phyloP scores from a whole-genome alignment of 2,113 vertebrate species.

The Bungarus multicinctus region DNA sequence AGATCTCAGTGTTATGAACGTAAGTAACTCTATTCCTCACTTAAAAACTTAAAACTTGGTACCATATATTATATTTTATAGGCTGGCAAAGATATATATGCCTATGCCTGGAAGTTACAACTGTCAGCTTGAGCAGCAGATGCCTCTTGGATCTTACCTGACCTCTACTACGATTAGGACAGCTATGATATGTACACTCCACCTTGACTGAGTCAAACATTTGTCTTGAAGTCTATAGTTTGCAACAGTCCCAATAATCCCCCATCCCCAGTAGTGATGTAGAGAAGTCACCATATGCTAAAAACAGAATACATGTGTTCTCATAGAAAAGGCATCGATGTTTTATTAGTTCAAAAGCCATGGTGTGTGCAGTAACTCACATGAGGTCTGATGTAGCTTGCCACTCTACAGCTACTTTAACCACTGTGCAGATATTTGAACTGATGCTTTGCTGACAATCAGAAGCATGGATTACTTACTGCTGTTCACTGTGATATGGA shows the following conservation, averaged over 20 bases:
- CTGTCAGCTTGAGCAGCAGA: background rate
- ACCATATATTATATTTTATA: background rate
- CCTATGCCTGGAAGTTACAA: background rate
- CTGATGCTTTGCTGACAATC: background rate
- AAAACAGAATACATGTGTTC: background rate
- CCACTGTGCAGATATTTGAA: background rate
- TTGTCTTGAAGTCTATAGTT: background rate
- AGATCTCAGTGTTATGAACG: background rate
- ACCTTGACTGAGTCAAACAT: background rate
- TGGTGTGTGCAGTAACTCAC: background rate
- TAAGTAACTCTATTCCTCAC: background rate
- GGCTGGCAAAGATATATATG: background rate
- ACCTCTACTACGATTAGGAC: background rate
- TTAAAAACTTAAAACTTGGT: background rate
- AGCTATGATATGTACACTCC: background rate
- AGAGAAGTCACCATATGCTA: background rate
- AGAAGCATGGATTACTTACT: background rate
- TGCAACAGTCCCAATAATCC: background rate
- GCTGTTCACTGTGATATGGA: background rate
- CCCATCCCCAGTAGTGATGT: background rate
- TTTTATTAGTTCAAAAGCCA: background rate
- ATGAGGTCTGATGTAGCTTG: background rate
- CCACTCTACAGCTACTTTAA: background rate
- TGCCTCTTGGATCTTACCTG: background rate
- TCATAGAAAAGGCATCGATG: background rate